Base-by-base conservation (phyloP, 2,888 invertebrate species). In the Perdita meconis region DNA sequence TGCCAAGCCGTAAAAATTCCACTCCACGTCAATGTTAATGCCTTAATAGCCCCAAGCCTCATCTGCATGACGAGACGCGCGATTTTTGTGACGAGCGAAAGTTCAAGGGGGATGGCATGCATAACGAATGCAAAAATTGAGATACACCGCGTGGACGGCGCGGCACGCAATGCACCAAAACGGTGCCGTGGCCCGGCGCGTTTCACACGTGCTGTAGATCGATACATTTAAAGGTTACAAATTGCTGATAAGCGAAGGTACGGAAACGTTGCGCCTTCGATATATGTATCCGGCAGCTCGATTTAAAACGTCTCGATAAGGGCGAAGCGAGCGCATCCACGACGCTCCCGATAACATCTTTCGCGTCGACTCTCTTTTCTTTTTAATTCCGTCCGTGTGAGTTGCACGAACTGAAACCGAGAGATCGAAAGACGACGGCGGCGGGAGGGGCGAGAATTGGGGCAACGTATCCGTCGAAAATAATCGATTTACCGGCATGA, bases 401-500 rank as follows among this genome's bases (percentile, higher is more conserved):
- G 3, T 5, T 4, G 36, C n/a, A n/a, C n/a, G n/a, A 26, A 13
- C 12, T 30, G n/a, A 2, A 16, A 44, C 1, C 30, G 56, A 38
- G 38, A 47, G 44, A 53, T 67, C 36, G 42, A 65, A 60, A 16
- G 6, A n/a, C 19, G 64, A 34, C 16, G 24, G 13, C 16, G 16
- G 44, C 36, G 16, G 50, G 16, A 19, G 50, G 16, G 19, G 12
- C 42, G 34, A n/a, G 36, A 74, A 75, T 65, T 65, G 34, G 56
- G 53, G 70, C 67, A 66, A 61, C 53, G 60, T 22, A 24, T 53
- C 19, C 40, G 47, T 65, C 38, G 67, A 38, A 56, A 80, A 66
- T 57, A 53, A 83, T 85, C 75, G 80, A 85, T 88, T 92, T 93
- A 95, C 96, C 96, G 88, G 98, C 98, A 93, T 98, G 98, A 90